phyloP scores from a whole-genome alignment of 2,113 vertebrate genomes.

The Felis chaus region DNA sequence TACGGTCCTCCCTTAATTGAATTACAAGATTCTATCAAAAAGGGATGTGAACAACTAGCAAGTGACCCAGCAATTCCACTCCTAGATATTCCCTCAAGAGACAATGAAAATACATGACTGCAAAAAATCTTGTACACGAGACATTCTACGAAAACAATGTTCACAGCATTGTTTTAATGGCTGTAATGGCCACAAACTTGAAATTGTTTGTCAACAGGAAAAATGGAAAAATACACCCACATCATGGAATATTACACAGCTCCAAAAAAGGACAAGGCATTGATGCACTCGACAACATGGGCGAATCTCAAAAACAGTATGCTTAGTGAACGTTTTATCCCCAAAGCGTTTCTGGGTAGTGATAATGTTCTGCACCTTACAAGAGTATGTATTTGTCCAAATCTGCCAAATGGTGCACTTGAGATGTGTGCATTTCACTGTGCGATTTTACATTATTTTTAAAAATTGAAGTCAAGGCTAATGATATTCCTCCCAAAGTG shows the following conservation, averaged over 20 bases:
- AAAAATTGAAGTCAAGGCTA: neutral
- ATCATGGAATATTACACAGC: neutral
- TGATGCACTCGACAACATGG: neutral
- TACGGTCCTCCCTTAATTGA: neutral
- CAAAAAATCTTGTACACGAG: neutral
- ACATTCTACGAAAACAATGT: neutral
- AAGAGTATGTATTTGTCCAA: neutral
- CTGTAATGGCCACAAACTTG: neutral
- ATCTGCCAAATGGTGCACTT: neutral
- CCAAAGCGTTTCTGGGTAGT: neutral
- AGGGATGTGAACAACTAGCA: neutral
- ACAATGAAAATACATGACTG: neutral
- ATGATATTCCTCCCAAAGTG: neutral
- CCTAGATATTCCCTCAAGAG: neutral
- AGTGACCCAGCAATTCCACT: neutral
- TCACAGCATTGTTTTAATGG: neutral
- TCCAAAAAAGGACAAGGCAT: neutral
- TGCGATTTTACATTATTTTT: neutral
- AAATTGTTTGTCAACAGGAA: neutral
- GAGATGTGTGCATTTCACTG: neutral
- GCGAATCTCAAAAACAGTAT: neutral
- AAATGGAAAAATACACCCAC: neutral
- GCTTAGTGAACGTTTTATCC: neutral
- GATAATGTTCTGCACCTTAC: neutral
- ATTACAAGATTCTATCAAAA: neutral